These are phyloP conservation scores for Hydra vulgaris DNA, from an alignment of 30 jellyfish, hydroid and myxozoan genomes.

Conservation along the genomic window DNA sequence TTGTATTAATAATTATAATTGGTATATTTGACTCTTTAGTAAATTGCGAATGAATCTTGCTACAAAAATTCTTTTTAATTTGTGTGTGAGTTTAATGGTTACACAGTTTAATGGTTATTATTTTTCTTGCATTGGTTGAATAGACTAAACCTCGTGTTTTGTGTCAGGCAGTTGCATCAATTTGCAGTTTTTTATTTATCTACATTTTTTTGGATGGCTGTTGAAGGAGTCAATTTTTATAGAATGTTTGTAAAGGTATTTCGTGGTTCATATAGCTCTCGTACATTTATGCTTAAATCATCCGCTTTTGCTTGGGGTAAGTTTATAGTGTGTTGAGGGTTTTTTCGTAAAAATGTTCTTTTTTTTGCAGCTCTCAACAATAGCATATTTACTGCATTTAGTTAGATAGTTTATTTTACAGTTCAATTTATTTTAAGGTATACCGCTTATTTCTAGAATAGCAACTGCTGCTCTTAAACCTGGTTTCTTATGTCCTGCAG, in stretches of 20 bases:
- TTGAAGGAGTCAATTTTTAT: conserved; percentile 73
- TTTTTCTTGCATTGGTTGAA: conserved; percentile 54
- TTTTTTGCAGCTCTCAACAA: too few relatives aligned
- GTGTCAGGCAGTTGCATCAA: conserved; percentile 57
- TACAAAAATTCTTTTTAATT: conserved; percentile 52
- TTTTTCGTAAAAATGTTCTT: too few relatives aligned
- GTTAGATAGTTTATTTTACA: too few relatives aligned
- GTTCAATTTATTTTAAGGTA: too few relatives aligned
- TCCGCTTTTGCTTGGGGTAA: conserved; percentile 67
- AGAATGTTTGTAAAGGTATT: conserved; percentile 53
- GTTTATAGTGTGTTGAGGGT: too few relatives aligned
- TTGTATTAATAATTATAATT: too few relatives aligned
- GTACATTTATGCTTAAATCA: background rate
- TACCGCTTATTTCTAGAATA: too few relatives aligned
- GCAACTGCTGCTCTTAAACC: too few relatives aligned
- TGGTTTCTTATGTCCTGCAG: too few relatives aligned
- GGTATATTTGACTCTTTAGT: too few relatives aligned
- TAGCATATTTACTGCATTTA: too few relatives aligned
- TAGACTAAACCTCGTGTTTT: conserved; percentile 38
- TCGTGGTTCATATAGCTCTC: background rate
- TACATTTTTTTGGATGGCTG: conserved; percentile 77
- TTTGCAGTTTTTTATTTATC: conserved; percentile 54
- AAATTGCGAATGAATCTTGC: conserved; percentile 58
- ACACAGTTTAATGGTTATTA: conserved; percentile 32
- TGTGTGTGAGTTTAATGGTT: conserved; percentile 43